Evolutionary conservation across 2,888 invertebrate genomes (phyloP).

Genomic region (Tribolium freemani): DNA sequence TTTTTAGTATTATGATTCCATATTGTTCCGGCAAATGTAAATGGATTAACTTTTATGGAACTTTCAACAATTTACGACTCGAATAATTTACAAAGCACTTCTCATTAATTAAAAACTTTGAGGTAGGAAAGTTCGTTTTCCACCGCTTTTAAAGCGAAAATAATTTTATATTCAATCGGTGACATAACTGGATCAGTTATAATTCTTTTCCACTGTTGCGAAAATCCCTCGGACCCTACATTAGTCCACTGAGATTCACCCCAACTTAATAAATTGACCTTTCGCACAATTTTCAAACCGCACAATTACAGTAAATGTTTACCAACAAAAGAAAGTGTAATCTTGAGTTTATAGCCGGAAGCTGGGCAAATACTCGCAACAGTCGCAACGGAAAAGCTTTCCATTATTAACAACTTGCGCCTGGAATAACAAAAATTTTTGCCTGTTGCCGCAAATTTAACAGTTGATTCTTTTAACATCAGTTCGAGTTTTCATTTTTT

Average conservation of each 20-base stretch:
- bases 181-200: background rate
- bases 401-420: too few species aligned
- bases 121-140: background rate
- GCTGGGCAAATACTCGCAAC: background rate
- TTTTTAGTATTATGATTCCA: background rate
- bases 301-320: background rate
- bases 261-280: conserved; percentile 9
- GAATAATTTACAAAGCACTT: background rate
- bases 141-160: background rate
- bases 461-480: too few species aligned
- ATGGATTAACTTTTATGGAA: background rate
- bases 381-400: background rate
- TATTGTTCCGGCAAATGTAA: background rate
- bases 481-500: too few species aligned
- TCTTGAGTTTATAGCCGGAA: background rate
- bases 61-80: background rate
- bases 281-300: background rate
- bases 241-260: conserved; percentile 8
- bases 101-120: conserved; percentile 4
- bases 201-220: background rate
- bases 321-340: background rate
- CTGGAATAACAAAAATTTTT: too few species aligned
- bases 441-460: too few species aligned
- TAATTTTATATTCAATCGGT: background rate
- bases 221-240: conserved; percentile 3